Evolutionary conservation across 2,113 vertebrate species (phyloP), one percentile per base, ranked within the genome.

Genomic region (Ranitomeya variabilis): DNA sequence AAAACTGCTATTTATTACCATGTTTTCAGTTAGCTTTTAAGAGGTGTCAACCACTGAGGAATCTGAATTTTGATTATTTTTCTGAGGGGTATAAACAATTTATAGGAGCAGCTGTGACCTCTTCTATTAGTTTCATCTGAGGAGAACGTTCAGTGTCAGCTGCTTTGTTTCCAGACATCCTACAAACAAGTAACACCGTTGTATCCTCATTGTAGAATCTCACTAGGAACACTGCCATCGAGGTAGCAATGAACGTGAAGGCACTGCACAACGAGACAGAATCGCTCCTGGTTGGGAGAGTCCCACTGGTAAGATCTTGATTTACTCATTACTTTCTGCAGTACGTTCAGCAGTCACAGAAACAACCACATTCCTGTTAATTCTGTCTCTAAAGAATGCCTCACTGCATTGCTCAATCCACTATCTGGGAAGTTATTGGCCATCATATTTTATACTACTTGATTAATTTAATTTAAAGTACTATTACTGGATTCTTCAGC

Each of bases 251-350:
- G 92, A 99, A 96, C 2, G 96, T 99, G 92, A 99, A 99, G 92
- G 97, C 98, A 3, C 94, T 99, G 6, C 96, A 99, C 93, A 98
- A 99, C 3, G 98, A 99, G 93, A 99, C 98, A 0, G 97, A 98
- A 88, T 98, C 97, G 37, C 95, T 99, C 15, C 94, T 99, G 37
- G 92, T 97, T 80, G 98, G 98, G 88, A 95, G 96, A 89, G 95
- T 97, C 90, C 97, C 97, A 91, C 92, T 99, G 97, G 98, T 99
- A 94, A 96, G 89, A 62, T 18, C 45, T 14, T 69, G 15, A 51
- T 9, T 1, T 76, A 37, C 7, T 76, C 23, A 15, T 15, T 21
- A 55, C 7, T n/a, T 52, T 6, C 16, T 16, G 23, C 69, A 37
- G 14, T 71, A 0, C 13, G 23, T 26, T 26, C 66, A 69, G 3